Evolutionary conservation across 2,888 invertebrate species (phyloP), one percentile per base, ranked within the genome.

Genomic region (Eristalis tenax): DNA sequence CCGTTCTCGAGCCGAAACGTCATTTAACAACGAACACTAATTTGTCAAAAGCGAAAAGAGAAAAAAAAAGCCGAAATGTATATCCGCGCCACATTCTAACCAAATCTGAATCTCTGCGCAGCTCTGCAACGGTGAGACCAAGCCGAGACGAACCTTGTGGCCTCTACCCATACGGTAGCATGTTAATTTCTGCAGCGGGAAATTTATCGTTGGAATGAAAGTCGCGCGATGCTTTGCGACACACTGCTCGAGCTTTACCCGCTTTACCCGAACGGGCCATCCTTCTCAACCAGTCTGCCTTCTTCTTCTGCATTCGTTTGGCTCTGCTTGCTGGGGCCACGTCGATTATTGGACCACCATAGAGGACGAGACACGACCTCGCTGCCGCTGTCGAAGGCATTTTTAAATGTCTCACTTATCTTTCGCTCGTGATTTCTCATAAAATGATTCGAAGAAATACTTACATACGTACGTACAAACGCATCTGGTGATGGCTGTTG

Each of bases 371-470:
- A 56, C 63, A 79, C 70, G 75, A 83, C 83, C 78, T 78, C 74
- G 75, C 65, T 79, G 75, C 66, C 74, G 56, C 83, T 83, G 79
- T 83, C 79, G 71, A 83, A 80, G 73, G 66, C 63, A 75, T 83
- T 87, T 64, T 80, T 68, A 79, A 83, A 87, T 87, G 87, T 87
- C 87, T 87, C 87, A 87, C 87, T 87, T 87, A 87, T 87, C 83
- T 79, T 63, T 71, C 23, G 73, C 64, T 73, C 79, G 83, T 83
- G 83, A 76, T 87, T 73, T 73, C 65, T 83, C 83, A 80, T 79
- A 79, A 87, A 82, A 73, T 50, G 64, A 77, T 77, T 77, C 73
- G 43, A 57, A 74, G 69, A 64, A 85, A 85, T 50, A 50, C 50
- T 8, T 50, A 50, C 50, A 18, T 50, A 50, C 50, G 10, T 32